Evolutionary conservation across 2,113 vertebrate genomes (phyloP).

Genomic region (Craseonycteris thonglongyai): DNA sequence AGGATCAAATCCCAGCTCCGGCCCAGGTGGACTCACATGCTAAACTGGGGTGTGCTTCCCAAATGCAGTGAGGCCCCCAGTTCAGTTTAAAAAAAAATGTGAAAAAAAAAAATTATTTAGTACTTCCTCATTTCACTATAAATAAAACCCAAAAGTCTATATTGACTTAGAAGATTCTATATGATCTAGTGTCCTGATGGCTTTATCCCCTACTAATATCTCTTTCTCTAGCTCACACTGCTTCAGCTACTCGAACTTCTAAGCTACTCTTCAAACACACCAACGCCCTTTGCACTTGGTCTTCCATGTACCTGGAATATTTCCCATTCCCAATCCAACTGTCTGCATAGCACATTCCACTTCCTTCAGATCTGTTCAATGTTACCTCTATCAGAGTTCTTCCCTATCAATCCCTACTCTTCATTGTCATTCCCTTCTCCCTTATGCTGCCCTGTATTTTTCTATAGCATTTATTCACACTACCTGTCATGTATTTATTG

Average conservation of each 20-base stretch:
- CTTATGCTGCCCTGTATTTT: background rate
- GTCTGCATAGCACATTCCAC: background rate
- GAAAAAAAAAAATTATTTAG: background rate
- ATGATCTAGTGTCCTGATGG: background rate
- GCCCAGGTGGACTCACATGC: no score
- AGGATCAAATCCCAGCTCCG: no score
- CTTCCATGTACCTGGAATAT: background rate
- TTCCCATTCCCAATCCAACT: background rate
- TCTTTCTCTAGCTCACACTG: background rate
- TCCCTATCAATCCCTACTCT: background rate
- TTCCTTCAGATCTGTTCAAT: constrained; percentile 37
- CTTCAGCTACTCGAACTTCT: background rate
- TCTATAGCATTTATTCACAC: background rate
- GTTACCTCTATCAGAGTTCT: background rate
- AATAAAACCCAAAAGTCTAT: background rate
- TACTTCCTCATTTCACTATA: background rate
- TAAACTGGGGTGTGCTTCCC: no score
- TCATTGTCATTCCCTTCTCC: constrained; percentile 1
- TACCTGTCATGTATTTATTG: background rate
- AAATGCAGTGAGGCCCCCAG: no score
- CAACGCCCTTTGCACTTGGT: background rate
- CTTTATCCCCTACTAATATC: background rate
- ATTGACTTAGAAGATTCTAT: background rate
- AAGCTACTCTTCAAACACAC: background rate
- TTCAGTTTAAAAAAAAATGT: no score